These are phyloP conservation scores for Styela clava DNA, from an alignment of 23 tunicate species.

Conservation along the genomic window DNA sequence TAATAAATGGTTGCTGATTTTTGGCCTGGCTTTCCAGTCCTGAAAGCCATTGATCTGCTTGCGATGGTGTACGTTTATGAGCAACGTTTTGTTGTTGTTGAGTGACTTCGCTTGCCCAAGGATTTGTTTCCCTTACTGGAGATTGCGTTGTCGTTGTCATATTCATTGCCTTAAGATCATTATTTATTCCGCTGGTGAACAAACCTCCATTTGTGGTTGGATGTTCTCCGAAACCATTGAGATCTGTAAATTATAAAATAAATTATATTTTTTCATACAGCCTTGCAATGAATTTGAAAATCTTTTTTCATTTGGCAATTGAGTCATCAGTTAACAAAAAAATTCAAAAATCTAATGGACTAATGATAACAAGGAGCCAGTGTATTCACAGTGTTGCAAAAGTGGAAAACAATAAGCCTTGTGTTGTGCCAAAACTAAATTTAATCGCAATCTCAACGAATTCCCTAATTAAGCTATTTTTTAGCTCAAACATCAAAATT, in stretches of 20 bases:
- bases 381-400: too few species aligned
- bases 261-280: too few species aligned
- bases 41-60: slow-evolving; percentile 83
- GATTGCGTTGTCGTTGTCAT: slow-evolving; percentile 26
- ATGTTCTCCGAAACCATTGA: slow-evolving; percentile 2
- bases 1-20: slow-evolving; percentile 1
- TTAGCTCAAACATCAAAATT: too few species aligned
- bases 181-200: slow-evolving; percentile 15
- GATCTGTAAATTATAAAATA: not conserved
- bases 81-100: slow-evolving; percentile 24
- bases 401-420: too few species aligned
- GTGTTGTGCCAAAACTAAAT: too few species aligned
- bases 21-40: slow-evolving; percentile 50
- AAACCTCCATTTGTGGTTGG: not conserved
- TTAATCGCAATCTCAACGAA: too few species aligned
- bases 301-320: too few species aligned
- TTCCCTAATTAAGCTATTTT: too few species aligned
- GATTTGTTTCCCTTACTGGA: slow-evolving; percentile 83
- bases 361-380: too few species aligned
- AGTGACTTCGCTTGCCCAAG: slow-evolving; percentile 82
- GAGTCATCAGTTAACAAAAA: too few species aligned
- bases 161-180: not conserved
- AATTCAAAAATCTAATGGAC: too few species aligned
- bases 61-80: slow-evolving; percentile 63
- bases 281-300: not conserved